These are phyloP conservation scores for Pachyuromys duprasi DNA, from an alignment of 2,797 vertebrate genomes.

Conservation along the genomic window DNA sequence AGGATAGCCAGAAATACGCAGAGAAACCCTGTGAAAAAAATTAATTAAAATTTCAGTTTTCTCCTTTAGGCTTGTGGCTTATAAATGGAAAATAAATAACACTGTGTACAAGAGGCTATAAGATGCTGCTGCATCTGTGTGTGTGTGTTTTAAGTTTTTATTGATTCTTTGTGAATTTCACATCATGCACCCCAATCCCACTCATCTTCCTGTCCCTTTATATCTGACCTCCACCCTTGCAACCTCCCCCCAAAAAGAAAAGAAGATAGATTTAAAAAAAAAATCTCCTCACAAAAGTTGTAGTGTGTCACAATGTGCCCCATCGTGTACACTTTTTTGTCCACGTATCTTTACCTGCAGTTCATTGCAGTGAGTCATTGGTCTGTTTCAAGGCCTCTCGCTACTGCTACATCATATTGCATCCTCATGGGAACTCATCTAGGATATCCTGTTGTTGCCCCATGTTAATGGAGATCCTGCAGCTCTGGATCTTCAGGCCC, in stretches of 20 bases:
- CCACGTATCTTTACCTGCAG: not conserved
- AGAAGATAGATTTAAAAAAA: not conserved
- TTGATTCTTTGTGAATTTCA: too few relatives aligned
- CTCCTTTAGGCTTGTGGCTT: not conserved
- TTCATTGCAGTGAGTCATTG: not conserved
- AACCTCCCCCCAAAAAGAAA: not conserved
- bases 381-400: not conserved
- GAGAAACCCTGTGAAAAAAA: not conserved
- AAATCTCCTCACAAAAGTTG: not conserved
- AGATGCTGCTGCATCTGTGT: not conserved
- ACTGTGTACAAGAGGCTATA: not conserved
- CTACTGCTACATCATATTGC: not conserved
- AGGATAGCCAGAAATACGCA: not conserved
- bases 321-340: not conserved
- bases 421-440: not conserved
- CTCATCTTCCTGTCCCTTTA: too few relatives aligned
- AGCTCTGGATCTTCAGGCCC: not conserved
- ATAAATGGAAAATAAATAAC: not conserved
- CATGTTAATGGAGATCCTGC: not conserved
- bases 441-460: not conserved
- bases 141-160: too few relatives aligned
- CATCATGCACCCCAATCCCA: too few relatives aligned
- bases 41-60: conserved; percentile 37
- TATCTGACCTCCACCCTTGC: not conserved
- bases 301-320: not conserved